Evolutionary conservation across 2,888 invertebrate genomes (phyloP).

Genomic region (Volucella inanis): DNA sequence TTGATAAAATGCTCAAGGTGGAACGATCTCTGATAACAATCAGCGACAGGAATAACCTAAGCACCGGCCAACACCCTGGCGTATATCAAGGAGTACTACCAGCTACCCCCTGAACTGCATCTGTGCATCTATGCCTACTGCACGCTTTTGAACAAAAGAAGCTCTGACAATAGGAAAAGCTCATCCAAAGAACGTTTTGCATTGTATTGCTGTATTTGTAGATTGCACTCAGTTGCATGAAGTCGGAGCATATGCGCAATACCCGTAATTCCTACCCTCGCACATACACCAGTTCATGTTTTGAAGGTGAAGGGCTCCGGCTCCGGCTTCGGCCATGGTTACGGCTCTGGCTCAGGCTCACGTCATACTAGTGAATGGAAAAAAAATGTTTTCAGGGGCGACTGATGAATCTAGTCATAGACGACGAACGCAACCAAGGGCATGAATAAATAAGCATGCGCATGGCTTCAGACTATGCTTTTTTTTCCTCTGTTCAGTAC

Average conservation of each 20-base stretch:
- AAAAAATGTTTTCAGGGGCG: constrained; percentile 61
- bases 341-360: not conserved
- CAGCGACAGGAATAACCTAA: constrained; percentile 45
- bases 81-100: constrained; percentile 9
- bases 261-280: constrained; percentile 3
- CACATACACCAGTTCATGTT: constrained; percentile 28
- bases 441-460: constrained; percentile 83
- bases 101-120: not conserved
- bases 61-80: constrained; percentile 49
- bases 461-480: constrained; percentile 47
- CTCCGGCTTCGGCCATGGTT: not conserved
- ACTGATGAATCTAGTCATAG: constrained; percentile 60
- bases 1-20: constrained; percentile 52
- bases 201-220: constrained; percentile 14
- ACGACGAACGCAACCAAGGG: constrained; percentile 80
- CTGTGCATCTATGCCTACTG: not conserved
- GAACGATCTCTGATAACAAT: constrained; percentile 43
- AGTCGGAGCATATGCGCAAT: constrained; percentile 17
- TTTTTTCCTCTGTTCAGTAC: constrained; percentile 33
- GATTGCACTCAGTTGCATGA: constrained; percentile 40
- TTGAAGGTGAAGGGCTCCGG: constrained; percentile 72
- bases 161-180: constrained; percentile 27
- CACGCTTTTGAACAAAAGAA: constrained; percentile 35
- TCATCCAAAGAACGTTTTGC: not conserved
- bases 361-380: not conserved